Base-by-base conservation (phyloP, 2,888 invertebrate genomes). In the Halictus ligatus region DNA sequence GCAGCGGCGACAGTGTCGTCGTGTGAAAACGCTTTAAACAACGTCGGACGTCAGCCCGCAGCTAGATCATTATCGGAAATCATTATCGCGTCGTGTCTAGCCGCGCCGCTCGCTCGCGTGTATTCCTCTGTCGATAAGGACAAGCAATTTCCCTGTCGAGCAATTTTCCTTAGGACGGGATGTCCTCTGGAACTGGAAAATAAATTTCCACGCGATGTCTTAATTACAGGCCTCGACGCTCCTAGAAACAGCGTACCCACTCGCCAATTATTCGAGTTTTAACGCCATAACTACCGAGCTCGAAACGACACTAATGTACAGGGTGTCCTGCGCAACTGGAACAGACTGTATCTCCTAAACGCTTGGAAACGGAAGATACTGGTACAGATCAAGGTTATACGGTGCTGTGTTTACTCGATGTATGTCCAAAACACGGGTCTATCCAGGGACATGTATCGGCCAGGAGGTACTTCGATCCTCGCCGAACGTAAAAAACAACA, bases 1-100 rank as follows among this genome's bases (percentile, higher is more conserved):
- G 29, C 15, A 25, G 60, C 29, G 60, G 15, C 60, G 83, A 58
- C 81, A 43, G 54, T 67, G 77, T 60, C 87, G 80, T 74, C 91
- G 91, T 92, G 92, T 90, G 91, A 92, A 89, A 89, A 90, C 88
- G 89, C 89, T 92, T 92, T 88, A 92, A 92, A 90, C 74, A 85
- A 74, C 86, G 82, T 75, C 79, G 71, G 43, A 72, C 80, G 78
- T 73, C 74, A 75, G 21, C 73, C 21, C 79, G 72, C 12, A 48
- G 77, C 81, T 18, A 76, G 81, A 80, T 85, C 88, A 84, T 87
- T 90, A 89, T 89, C 89, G 78, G 48, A 43, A 75, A 85, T 88
- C 86, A 88, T 90, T 88, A 87, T 91, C 91, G 74, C 75, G 58
- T 75, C 69, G 35, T 40, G 69, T 64, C 69, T 40, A 29, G 40